phyloP scores from a whole-genome alignment of 2,113 vertebrate genomes.

The Pelecanoides urinatrix region DNA sequence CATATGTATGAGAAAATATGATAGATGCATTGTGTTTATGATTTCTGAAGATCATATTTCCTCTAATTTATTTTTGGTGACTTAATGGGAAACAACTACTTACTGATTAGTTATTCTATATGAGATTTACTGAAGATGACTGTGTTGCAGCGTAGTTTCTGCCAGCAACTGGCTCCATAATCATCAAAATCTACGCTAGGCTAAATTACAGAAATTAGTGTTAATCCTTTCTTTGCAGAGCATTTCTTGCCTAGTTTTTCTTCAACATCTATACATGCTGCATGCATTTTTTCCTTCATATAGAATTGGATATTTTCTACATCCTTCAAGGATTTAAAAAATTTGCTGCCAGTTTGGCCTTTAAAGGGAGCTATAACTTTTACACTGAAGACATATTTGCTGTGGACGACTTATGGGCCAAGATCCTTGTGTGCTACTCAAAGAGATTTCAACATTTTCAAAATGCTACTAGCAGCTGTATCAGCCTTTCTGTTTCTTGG shows the following conservation, averaged over 20 bases:
- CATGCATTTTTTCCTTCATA: background rate
- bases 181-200: background rate
- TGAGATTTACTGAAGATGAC: background rate
- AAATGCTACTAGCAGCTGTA: background rate
- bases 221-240: background rate
- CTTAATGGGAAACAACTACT: background rate
- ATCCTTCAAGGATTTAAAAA: background rate
- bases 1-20: background rate
- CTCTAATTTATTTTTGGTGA: background rate
- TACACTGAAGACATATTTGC: background rate
- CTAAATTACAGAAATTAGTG: background rate
- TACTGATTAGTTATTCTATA: background rate
- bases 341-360: background rate
- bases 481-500: background rate
- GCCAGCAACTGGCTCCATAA: background rate
- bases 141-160: background rate
- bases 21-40: background rate
- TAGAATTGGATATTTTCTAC: background rate
- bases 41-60: background rate
- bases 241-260: background rate
- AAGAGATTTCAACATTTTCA: background rate
- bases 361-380: background rate
- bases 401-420: background rate
- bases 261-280: background rate
- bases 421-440: background rate